Evolutionary conservation across 2,888 invertebrate species (phyloP).

Genomic region (Brenthis daphne): DNA sequence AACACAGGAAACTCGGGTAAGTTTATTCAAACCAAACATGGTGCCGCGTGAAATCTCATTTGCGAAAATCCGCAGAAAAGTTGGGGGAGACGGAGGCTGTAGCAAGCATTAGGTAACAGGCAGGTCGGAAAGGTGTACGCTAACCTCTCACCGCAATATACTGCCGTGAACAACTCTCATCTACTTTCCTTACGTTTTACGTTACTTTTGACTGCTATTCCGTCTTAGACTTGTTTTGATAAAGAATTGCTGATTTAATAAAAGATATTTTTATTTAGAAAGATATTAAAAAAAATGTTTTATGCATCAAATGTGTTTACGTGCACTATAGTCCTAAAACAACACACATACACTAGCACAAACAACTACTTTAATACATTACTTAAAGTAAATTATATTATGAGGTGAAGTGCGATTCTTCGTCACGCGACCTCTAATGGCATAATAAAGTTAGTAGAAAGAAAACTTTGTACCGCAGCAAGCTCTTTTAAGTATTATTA

Average conservation of each 20-base stretch:
- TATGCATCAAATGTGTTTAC: no score
- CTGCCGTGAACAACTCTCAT: conserved; percentile 49
- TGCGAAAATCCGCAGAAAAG: conserved; percentile 54
- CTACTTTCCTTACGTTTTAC: conserved; percentile 51
- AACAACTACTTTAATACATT: conserved; percentile 62
- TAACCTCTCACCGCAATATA: conserved; percentile 58
- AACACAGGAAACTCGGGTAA: conserved; percentile 44
- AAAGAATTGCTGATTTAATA: no score
- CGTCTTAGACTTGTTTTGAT: neutral
- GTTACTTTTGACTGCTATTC: neutral
- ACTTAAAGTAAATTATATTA: conserved; percentile 70
- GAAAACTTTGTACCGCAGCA: conserved; percentile 69
- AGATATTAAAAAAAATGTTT: no score
- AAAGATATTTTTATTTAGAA: no score
- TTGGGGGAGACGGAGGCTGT: conserved; percentile 44
- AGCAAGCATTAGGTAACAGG: conserved; percentile 55
- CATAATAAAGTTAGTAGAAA: conserved; percentile 77
- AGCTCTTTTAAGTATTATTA: conserved; percentile 79
- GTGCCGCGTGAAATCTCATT: conserved; percentile 60
- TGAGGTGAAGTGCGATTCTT: conserved; percentile 65
- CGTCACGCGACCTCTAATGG: conserved; percentile 79
- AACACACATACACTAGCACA: conserved; percentile 25
- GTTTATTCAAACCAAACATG: conserved; percentile 56
- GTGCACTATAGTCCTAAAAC: neutral
- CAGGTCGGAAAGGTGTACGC: conserved; percentile 54